A percentile compares a stretch with the other conserved stretches of the same genome.
phyloP scores from a whole-genome alignment of 2,888 invertebrate genomes.

The Hemaris fuciformis region DNA sequence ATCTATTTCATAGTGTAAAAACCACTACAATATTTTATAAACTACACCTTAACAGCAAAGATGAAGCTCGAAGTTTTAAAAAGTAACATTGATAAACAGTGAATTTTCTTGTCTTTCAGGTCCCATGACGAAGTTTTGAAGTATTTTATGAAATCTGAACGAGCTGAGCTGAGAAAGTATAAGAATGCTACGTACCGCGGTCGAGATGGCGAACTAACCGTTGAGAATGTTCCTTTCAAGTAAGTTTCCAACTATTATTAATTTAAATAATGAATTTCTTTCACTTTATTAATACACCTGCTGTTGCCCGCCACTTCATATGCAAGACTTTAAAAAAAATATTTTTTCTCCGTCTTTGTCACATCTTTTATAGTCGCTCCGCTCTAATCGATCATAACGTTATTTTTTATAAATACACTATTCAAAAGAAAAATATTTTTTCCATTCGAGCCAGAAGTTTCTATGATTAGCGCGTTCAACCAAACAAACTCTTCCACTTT shows the following conservation, averaged over 20 bases:
- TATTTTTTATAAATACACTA: too few relatives aligned
- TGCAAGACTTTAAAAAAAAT: too few relatives aligned
- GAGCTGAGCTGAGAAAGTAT: conserved; percentile 70
- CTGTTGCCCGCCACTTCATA: too few relatives aligned
- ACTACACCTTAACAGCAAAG: not conserved
- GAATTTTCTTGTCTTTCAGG: conserved; percentile 65
- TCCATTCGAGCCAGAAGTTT: too few relatives aligned
- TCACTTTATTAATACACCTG: conserved; percentile 30
- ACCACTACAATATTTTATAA: not conserved
- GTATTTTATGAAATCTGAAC: conserved; percentile 84
- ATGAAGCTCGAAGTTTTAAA: not conserved
- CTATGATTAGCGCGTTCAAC: too few relatives aligned
- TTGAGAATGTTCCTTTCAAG: conserved; percentile 83
- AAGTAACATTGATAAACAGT: conserved; percentile 6
- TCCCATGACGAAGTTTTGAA: conserved; percentile 82
- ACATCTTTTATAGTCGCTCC: too few relatives aligned
- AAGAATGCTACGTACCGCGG: conserved; percentile 80
- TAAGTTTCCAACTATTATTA: conserved; percentile 45
- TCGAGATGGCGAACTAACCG: conserved; percentile 82
- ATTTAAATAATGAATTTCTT: conserved; percentile 31
- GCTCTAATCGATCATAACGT: too few relatives aligned
- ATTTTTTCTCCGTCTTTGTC: too few relatives aligned
- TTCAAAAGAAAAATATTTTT: too few relatives aligned
- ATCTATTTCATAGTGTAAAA: too few relatives aligned
- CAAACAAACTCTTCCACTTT: too few relatives aligned